Percentiles rank a stretch among this genome's conserved stretches.
These are phyloP conservation scores for Bursaphelenchus mucronatus DNA, from an alignment of 1,140 invertebrate genomes.

Conservation along the genomic window DNA sequence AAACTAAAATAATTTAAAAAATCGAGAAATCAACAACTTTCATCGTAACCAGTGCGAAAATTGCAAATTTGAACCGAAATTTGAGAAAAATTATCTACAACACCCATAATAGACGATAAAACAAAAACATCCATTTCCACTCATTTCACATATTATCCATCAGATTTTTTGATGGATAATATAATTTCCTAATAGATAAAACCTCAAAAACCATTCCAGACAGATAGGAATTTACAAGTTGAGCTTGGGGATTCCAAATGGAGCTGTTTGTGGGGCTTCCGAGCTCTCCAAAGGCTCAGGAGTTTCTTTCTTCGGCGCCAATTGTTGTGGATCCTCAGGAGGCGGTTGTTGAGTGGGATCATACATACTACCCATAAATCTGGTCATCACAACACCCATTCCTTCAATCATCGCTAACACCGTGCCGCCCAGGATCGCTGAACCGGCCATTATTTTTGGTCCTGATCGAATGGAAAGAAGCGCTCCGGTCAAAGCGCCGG, in stretches of 20 bases:
- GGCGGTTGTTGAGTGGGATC: slow-evolving; percentile 23
- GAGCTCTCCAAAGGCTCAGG: slow-evolving; percentile 5
- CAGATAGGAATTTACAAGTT: background rate
- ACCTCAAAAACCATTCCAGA: too few species aligned
- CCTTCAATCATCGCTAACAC: slow-evolving; percentile 92
- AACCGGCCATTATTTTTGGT: slow-evolving; percentile 81
- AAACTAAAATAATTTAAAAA: too few species aligned
- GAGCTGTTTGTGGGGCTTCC: slow-evolving; percentile 1
- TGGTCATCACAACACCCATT: slow-evolving; percentile 74
- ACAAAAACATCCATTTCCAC: too few species aligned
- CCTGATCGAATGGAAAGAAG: slow-evolving; percentile 90
- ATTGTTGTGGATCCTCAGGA: slow-evolving; percentile 14
- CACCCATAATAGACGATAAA: too few species aligned
- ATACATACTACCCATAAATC: slow-evolving; percentile 28
- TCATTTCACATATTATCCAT: too few species aligned
- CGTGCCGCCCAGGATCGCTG: slow-evolving; percentile 87
- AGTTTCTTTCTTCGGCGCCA: slow-evolving; percentile 5
- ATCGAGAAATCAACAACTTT: too few species aligned
- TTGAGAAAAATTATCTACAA: too few species aligned
- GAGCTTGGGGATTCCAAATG: slow-evolving; percentile 15
- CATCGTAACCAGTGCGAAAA: too few species aligned
- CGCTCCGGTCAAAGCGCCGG: slow-evolving; percentile 87
- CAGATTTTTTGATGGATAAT: too few species aligned
- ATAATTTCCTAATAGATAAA: too few species aligned
- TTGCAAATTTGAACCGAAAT: too few species aligned